Conservation (phyloP, 2,113 vertebrate species). For the Spilogale gracilis region DNA sequence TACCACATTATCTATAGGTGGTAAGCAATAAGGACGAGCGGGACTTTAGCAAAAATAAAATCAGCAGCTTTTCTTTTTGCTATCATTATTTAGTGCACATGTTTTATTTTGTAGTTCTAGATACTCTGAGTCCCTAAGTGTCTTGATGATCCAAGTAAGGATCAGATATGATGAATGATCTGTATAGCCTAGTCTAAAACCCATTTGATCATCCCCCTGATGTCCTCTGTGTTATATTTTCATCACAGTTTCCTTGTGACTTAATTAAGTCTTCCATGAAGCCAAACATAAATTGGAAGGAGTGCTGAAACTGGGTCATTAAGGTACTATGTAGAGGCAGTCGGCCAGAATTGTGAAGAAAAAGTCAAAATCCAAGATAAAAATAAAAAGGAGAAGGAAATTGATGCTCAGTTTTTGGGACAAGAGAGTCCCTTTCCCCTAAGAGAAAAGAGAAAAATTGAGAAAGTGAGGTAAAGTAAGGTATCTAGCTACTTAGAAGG, state of each 20-base stretch:
- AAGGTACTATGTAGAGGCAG: neutral
- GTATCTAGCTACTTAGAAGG: neutral
- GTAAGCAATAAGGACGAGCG: neutral
- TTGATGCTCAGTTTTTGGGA: neutral
- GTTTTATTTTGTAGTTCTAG: neutral
- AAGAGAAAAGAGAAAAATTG: neutral
- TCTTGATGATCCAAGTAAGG: neutral
- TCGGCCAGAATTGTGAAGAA: neutral
- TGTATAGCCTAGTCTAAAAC: neutral
- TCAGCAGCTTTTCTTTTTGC: neutral
- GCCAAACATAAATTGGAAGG: neutral
- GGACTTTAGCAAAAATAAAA: neutral
- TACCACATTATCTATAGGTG: neutral
- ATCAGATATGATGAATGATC: neutral
- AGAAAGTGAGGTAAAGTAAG: neutral
- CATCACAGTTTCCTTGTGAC: neutral
- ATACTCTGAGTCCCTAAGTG: neutral
- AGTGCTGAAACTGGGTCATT: neutral
- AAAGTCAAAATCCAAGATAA: neutral
- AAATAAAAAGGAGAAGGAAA: neutral
- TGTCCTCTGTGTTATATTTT: neutral
- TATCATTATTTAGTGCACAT: neutral
- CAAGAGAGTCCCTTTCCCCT: neutral
- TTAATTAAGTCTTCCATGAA: slow-evolving; percentile 25
- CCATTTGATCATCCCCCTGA: neutral